Percentiles rank a stretch among this genome's conserved stretches.
phyloP scores from a whole-genome alignment of 1,140 invertebrate genomes.

The Sycophaga agraensis region DNA sequence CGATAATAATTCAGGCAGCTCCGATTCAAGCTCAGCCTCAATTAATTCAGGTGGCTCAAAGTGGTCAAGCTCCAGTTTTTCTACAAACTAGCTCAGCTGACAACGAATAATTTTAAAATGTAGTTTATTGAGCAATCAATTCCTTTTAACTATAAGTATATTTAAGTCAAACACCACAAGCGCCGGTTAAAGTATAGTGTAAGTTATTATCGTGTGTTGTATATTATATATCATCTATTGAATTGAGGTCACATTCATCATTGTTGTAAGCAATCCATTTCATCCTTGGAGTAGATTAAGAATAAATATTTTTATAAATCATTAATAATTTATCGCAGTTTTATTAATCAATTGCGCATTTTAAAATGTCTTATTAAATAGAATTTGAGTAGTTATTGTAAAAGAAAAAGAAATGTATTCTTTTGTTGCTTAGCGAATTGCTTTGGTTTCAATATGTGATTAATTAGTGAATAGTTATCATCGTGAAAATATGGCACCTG shows the following conservation, averaged over 20 bases:
- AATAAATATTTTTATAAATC: constrained; percentile 30
- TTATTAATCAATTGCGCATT: neutral
- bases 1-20: constrained; percentile 73
- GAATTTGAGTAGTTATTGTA: too few relatives aligned
- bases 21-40: constrained; percentile 65
- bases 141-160: constrained; percentile 16
- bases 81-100: constrained; percentile 50
- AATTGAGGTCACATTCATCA: neutral
- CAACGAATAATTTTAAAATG: constrained; percentile 46
- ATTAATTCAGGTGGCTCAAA: constrained; percentile 62
- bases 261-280: constrained; percentile 7
- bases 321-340: neutral
- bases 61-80: constrained; percentile 52
- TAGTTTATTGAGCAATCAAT: neutral
- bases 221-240: neutral
- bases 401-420: too few relatives aligned
- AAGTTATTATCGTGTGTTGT: constrained; percentile 7
- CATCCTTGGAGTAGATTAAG: neutral
- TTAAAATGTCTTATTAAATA: too few relatives aligned
- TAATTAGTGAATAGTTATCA: too few relatives aligned
- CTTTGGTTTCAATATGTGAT: too few relatives aligned
- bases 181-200: neutral
- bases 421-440: too few relatives aligned
- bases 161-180: neutral
- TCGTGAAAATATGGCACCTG: too few relatives aligned